These are phyloP conservation scores for Siniperca chuatsi DNA, from an alignment of 2,113 vertebrate species.

Conservation along the genomic window DNA sequence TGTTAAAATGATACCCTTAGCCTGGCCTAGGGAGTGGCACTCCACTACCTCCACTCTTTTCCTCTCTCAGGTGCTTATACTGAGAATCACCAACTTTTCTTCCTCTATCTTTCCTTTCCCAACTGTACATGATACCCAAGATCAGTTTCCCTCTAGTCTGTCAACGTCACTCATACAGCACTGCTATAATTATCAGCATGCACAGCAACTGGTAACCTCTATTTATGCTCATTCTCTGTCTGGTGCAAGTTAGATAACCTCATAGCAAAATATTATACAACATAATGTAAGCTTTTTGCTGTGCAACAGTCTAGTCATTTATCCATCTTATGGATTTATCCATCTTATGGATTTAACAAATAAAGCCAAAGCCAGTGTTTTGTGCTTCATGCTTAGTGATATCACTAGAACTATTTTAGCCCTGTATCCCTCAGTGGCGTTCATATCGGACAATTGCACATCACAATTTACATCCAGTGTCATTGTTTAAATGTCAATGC, in stretches of 20 bases:
- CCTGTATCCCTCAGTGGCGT: neutral
- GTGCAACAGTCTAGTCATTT: neutral
- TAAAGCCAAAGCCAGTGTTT: slow-evolving; percentile 4
- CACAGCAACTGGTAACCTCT: slow-evolving; percentile 23
- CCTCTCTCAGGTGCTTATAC: neutral
- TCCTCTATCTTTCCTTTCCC: slow-evolving; percentile 3
- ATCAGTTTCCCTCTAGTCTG: slow-evolving; percentile 25
- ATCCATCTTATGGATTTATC: slow-evolving; percentile 18
- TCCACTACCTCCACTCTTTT: slow-evolving; percentile 8
- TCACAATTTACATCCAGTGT: neutral
- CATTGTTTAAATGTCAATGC: neutral
- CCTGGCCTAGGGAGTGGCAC: slow-evolving; percentile 22
- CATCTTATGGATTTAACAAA: slow-evolving; percentile 22
- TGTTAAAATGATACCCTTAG: slow-evolving; percentile 27
- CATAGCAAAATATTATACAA: slow-evolving; percentile 5
- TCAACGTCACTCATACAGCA: slow-evolving; percentile 31
- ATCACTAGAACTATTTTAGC: neutral
- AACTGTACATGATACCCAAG: slow-evolving; percentile 32
- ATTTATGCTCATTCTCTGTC: slow-evolving; percentile 37
- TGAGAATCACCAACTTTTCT: slow-evolving; percentile 17
- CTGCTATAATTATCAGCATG: slow-evolving; percentile 43
- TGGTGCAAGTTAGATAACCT: slow-evolving; percentile 10
- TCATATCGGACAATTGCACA: neutral
- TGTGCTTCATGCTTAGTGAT: neutral
- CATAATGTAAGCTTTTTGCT: slow-evolving; percentile 16